phyloP scores from a whole-genome alignment of 1,140 invertebrate species.

The Cyclargus thomasi region DNA sequence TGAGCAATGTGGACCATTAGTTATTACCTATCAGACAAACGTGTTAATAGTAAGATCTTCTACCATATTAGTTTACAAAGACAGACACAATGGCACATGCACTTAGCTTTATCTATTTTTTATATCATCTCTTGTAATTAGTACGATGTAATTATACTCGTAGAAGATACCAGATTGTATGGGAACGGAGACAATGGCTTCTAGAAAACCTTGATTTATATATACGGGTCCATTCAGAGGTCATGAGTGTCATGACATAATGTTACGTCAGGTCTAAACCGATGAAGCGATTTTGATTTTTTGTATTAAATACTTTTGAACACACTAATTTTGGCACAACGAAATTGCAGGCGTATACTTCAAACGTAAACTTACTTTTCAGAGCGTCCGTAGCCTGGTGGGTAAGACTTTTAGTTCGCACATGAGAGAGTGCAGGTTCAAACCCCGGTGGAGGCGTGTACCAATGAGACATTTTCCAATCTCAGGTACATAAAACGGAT shows the following conservation, averaged over 20 bases:
- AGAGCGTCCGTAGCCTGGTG: too few relatives aligned
- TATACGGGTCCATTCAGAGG: neutral
- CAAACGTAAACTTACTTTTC: too few relatives aligned
- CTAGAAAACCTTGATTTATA: constrained; percentile 25
- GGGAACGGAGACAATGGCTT: constrained; percentile 32
- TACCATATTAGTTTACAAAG: neutral
- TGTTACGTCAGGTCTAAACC: too few relatives aligned
- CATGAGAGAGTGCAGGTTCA: too few relatives aligned
- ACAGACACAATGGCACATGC: neutral
- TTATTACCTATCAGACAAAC: neutral
- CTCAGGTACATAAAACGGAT: too few relatives aligned
- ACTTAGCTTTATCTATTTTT: constrained; percentile 1
- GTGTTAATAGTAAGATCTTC: neutral
- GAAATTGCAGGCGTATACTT: too few relatives aligned
- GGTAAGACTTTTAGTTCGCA: too few relatives aligned
- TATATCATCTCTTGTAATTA: constrained; percentile 21
- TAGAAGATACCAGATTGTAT: constrained; percentile 24
- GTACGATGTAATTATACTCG: constrained; percentile 31
- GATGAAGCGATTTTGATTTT: too few relatives aligned
- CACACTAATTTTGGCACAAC: too few relatives aligned
- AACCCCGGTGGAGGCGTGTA: too few relatives aligned
- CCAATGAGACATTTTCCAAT: too few relatives aligned
- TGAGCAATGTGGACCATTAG: neutral
- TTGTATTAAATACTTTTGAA: too few relatives aligned
- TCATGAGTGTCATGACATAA: neutral